Base-by-base conservation (phyloP, 2,888 invertebrate species). In the Caenorhabditis wallacei region DNA sequence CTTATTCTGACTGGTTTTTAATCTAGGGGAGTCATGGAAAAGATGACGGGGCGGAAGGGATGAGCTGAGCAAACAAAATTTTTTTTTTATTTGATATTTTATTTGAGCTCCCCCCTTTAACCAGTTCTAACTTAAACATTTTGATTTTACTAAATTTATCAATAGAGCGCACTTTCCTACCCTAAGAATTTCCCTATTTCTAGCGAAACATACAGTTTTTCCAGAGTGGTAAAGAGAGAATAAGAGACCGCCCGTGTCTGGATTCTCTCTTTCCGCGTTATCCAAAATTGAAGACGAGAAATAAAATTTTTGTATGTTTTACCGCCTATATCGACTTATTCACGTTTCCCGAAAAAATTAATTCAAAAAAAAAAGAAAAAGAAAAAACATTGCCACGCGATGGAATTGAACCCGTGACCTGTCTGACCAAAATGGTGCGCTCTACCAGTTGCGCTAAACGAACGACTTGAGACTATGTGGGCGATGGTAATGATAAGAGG, bases 41-140 rank as follows among this genome's bases (percentile, higher is more conserved):
- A 20, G 22, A 22, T 8, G 61, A 26, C 8, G 16, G 26, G 64
- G 64, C 63, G 63, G 48, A 46, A 46, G 18, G 16, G 63, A 30
- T 30, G 30, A 30, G 30, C 64, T 64, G 64, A 51, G 51, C 64
- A 64, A 64, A 64, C 18, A 64, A 16, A 40, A 48, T 26, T 30
- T 51, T 64, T 30, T 35, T 20, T 51, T 51, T 64, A 51, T 51
- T 51, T 35, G 30, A 30, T 7, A 18, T 35, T 30, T 63, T 57
- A 46, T 61, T 61, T 61, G 61, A 57, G 37, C 61, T 43, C 13
- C 2, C 20, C 24, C 40, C 61, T 43, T 43, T 43, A 63, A 63
- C 43, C 63, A 63, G 30, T 30, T n/a, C n/a, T n/a, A n/a, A n/a
- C n/a, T n/a, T n/a, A n/a, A n/a, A n/a, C n/a, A n/a, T n/a, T 16